Evolutionary conservation across 2,797 vertebrate species (phyloP).

Genomic region (Hippopotamyrus pictus): DNA sequence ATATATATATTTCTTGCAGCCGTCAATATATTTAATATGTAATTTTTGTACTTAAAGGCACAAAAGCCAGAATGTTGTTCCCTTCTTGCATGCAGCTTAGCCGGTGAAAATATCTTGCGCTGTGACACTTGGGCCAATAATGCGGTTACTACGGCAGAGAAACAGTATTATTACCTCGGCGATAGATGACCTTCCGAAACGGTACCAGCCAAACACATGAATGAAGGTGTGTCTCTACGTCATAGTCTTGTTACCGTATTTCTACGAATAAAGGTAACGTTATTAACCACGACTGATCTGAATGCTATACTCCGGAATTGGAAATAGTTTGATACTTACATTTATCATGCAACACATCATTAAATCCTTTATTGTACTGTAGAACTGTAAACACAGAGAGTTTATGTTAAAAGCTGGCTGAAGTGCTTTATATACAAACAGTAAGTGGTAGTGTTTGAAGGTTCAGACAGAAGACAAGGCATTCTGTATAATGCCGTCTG

Average conservation of each 20-base stretch:
- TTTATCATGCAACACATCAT: not conserved
- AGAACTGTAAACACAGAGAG: not conserved
- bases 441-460: not conserved
- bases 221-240: conserved; percentile 50
- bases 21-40: not conserved
- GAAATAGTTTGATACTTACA: not conserved
- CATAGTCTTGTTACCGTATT: conserved; percentile 51
- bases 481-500: not conserved
- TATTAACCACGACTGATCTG: not conserved
- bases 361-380: not conserved
- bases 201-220: conserved; percentile 23
- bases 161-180: conserved; percentile 13
- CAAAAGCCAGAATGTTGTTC: not conserved
- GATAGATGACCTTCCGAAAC: conserved; percentile 46
- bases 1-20: not conserved
- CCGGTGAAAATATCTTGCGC: conserved; percentile 25
- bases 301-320: not conserved
- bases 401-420: not conserved
- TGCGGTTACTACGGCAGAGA: conserved; percentile 19
- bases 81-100: not conserved
- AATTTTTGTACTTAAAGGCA: not conserved
- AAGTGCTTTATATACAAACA: not conserved
- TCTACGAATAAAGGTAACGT: conserved; percentile 37
- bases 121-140: conserved; percentile 21
- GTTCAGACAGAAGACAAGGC: not conserved